Evolutionary conservation across 2,797 vertebrate species (phyloP), one percentile per base, ranked within the genome.

Genomic region (Propithecus deckenii): DNA sequence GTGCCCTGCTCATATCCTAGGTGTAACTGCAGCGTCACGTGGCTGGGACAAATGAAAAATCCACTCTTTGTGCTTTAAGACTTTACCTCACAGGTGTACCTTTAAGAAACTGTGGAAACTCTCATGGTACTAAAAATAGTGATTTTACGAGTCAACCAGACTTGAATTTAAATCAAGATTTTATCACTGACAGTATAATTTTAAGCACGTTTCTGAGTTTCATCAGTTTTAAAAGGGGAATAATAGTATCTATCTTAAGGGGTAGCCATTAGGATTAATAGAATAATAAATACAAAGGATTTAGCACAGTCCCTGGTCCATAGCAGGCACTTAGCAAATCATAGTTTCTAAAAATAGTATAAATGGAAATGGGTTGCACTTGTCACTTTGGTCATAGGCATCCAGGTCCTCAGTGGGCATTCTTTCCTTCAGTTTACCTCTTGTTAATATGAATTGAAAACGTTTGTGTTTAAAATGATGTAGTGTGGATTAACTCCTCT

Each of bases 401-500:
- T 86, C 20, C 30, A 94, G 28, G 20, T 6, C 57, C 57, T 79
- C 86, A 32, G 18, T 74, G 52, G 86, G 18, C 50, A 67, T 71
- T 90, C 72, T 61, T 92, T 72, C 38, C 69, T 91, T 89, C 55
- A 35, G 1, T 92, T 93, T 95, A 1, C 59, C 52, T 90, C 57
- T 74, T 67, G 18, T 65, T 93, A 80, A 52, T 84, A 81, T 93
- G 71, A 89, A 96, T 87, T 81, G n/a, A 94, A 92, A 96, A 81
- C 95, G 84, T 96, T 97, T 94, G 59, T 95, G 50, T 93, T 97
- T 91, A 86, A 97, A 95, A 88, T 95, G 52, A 63, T 48, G 20
- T 38, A 63, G 7, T 94, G 4, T 84, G 43, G 25, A 93, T 94
- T 92, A 94, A 91, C 38, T 87, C n/a, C 30, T 89, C 25, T 74